These are phyloP conservation scores for Ganaspis brasiliensis DNA, from an alignment of 2,888 invertebrate species.

Conservation along the genomic window DNA sequence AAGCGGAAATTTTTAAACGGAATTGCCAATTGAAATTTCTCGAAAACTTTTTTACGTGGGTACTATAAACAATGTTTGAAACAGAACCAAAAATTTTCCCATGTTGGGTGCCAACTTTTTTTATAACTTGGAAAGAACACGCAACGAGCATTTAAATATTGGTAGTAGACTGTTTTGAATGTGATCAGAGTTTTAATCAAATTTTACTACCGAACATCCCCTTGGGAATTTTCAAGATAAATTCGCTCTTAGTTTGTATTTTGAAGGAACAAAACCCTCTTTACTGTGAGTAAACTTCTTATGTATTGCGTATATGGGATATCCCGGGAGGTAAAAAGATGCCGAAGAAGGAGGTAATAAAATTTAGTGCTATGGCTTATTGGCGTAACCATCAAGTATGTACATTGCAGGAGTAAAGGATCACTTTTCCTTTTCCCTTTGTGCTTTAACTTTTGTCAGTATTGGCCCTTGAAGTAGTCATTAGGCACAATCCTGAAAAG, in stretches of 20 bases:
- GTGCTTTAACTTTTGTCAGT: conserved; percentile 11
- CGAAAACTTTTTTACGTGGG: no score
- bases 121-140: no score
- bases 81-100: no score
- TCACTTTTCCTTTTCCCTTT: conserved; percentile 15
- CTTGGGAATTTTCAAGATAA: conserved; percentile 29
- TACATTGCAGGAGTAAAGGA: conserved; percentile 42
- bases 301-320: neutral
- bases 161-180: conserved; percentile 2
- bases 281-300: conserved; percentile 12
- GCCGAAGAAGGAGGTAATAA: conserved; percentile 53
- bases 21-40: no score
- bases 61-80: no score
- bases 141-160: conserved; percentile 1
- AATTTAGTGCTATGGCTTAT: conserved; percentile 57
- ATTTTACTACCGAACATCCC: conserved; percentile 14
- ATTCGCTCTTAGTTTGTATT: conserved; percentile 40
- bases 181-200: conserved; percentile 28
- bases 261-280: conserved; percentile 20
- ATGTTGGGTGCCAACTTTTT: no score
- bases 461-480: neutral
- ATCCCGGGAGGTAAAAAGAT: conserved; percentile 45
- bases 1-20: no score
- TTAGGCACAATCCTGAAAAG: neutral
- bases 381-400: conserved; percentile 52